Conservation (phyloP, 1,140 invertebrate species). For the Hestina assimilis region DNA sequence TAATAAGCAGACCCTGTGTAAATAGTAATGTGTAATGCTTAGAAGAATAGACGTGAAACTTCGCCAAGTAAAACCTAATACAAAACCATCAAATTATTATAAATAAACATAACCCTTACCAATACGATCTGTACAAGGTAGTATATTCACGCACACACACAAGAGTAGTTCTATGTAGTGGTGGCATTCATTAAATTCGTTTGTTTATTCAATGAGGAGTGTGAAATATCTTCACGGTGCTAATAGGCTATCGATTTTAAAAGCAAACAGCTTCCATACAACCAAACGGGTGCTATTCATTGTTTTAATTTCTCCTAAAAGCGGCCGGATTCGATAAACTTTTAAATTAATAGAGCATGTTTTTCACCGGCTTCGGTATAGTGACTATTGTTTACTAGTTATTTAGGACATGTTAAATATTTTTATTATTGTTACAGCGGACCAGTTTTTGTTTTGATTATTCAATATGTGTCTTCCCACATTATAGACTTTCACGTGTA, state of each 20-base stretch:
- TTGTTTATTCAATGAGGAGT: neutral
- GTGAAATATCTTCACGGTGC: neutral
- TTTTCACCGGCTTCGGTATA: slow-evolving; percentile 30
- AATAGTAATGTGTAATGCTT: too few relatives aligned
- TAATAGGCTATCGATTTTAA: slow-evolving; percentile 24
- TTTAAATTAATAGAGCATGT: slow-evolving; percentile 50
- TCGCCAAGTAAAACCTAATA: too few relatives aligned
- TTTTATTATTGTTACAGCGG: neutral
- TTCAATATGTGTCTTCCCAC: too few relatives aligned
- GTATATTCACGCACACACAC: neutral
- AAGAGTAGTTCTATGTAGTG: neutral
- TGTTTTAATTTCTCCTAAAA: slow-evolving; percentile 42
- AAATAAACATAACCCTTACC: too few relatives aligned
- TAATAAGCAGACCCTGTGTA: too few relatives aligned
- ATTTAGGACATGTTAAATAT: neutral
- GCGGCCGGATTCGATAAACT: slow-evolving; percentile 39
- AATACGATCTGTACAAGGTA: too few relatives aligned
- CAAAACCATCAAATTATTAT: too few relatives aligned
- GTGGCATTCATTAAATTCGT: neutral
- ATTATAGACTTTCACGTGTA: too few relatives aligned
- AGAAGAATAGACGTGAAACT: too few relatives aligned
- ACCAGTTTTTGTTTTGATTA: too few relatives aligned
- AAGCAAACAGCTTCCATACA: slow-evolving; percentile 21
- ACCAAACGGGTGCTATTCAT: slow-evolving; percentile 24
- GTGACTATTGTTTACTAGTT: neutral